phyloP scores from a whole-genome alignment of 2,888 invertebrate species.

The Chrysolina haemoptera region DNA sequence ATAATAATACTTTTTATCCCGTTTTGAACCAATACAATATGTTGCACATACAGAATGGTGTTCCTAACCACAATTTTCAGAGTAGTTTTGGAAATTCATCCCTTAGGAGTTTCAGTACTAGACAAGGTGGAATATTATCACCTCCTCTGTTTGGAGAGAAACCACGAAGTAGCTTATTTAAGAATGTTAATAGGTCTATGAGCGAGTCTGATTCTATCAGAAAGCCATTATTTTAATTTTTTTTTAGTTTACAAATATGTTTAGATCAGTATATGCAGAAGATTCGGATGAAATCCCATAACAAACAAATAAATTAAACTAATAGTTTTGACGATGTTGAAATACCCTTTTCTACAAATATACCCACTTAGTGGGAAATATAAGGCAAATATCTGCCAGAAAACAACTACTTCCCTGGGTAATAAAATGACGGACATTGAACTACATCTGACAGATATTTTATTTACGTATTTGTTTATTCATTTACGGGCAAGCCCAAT shows the following conservation, averaged over 20 bases:
- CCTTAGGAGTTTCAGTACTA: conserved; percentile 25
- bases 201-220: conserved; percentile 22
- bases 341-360: no score
- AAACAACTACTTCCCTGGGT: no score
- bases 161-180: conserved; percentile 43
- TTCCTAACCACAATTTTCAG: conserved; percentile 34
- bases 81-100: conserved; percentile 40
- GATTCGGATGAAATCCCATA: no score
- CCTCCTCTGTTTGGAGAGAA: conserved; percentile 35
- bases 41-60: conserved; percentile 46
- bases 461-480: no score
- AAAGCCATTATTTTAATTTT: conserved; percentile 26
- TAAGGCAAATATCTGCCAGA: no score
- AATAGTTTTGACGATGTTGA: no score
- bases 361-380: no score
- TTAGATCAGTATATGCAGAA: neutral
- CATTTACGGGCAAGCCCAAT: no score
- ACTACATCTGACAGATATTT: no score
- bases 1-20: conserved; percentile 49
- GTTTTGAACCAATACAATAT: conserved; percentile 48
- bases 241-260: neutral
- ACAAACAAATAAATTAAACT: no score
- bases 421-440: no score
- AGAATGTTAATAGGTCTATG: conserved; percentile 30
- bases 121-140: conserved; percentile 4